A percentile compares a stretch with the other conserved stretches of the same genome.
Conservation (phyloP, 1,140 invertebrate species). For the Drosophila kepulauana region DNA sequence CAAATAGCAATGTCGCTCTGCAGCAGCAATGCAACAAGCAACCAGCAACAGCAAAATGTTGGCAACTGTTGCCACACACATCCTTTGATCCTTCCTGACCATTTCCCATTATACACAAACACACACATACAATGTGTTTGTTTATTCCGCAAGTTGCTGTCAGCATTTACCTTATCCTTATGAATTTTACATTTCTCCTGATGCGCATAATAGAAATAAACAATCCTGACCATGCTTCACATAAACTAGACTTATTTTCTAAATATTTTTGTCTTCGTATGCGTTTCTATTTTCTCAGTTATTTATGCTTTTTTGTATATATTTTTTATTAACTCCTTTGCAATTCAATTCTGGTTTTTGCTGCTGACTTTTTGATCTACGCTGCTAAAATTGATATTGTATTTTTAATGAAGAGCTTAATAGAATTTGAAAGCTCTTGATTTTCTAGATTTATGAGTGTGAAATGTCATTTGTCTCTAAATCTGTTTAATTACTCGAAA, state of each 20-base stretch:
- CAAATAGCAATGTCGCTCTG: constrained; percentile 41
- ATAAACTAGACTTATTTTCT: background rate
- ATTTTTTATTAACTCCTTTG: background rate
- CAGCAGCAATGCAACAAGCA: background rate
- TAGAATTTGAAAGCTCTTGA: background rate
- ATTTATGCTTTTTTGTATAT: background rate
- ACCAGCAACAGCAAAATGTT: background rate
- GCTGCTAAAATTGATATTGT: background rate
- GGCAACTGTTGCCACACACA: constrained; percentile 49
- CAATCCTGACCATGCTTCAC: background rate
- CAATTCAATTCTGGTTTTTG: background rate
- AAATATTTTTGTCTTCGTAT: background rate
- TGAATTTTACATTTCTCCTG: constrained; percentile 22
- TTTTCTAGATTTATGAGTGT: background rate
- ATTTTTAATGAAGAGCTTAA: background rate
- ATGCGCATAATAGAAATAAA: constrained; percentile 24
- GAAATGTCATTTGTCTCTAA: background rate
- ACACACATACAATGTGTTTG: constrained; percentile 39
- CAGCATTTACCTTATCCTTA: constrained; percentile 47
- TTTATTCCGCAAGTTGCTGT: constrained; percentile 45
- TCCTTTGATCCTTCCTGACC: constrained; percentile 34
- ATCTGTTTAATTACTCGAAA: background rate
- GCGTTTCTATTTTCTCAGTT: background rate
- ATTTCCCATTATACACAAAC: constrained; percentile 28
- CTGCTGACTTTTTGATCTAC: background rate